Base-by-base conservation (phyloP, 1,140 invertebrate genomes). In the Drosophila kohkoa region DNA sequence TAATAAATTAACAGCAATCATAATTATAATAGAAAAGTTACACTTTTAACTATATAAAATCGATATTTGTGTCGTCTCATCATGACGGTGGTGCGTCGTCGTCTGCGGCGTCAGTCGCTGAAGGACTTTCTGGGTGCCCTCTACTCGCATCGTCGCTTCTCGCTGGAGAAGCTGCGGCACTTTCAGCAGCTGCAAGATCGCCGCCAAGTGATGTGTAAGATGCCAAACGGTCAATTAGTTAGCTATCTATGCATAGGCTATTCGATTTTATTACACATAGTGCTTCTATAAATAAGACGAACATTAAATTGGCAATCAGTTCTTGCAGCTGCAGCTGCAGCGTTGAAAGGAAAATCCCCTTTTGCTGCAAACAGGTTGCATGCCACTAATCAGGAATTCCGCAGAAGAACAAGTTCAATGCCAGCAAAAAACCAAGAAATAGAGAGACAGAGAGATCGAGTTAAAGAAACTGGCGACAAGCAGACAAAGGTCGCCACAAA, bases 21-120 rank as follows among this genome's bases (percentile, higher is more conserved):
- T 49, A 32, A 10, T 20, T 4, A 41, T 51, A 35, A 35, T 25
- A 48, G 6, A 46, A 20, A 32, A 32, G 15, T 48, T 30, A 11
- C 10, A 5, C 30, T 16, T 8, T 11, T 25, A 25, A 25, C 20
- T 25, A 25, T 0, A 25, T 25, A 4, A 25, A 25, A 25, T 25
- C 20, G 11, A 15, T 1, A 30, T 15, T 28, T 45, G n/a, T 35
- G 30, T n/a, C 45, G 54, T 16, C 6, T 48, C 20, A 66, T 15
- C n/a, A 86, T 87, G 83, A 75, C 83, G 15, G 70, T 80, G 49
- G 66, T 87, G 35, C 76, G 79, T 57, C 79, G 76, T 48, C 83
- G 79, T 49, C 48, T 87, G 55, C 76, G 83, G 35, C 79, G 81
- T 48, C 73, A 79, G 58, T 85, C 83, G 45, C 58, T 87, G 11